phyloP scores from a whole-genome alignment of 2,113 vertebrate genomes.

The Riparia riparia region DNA sequence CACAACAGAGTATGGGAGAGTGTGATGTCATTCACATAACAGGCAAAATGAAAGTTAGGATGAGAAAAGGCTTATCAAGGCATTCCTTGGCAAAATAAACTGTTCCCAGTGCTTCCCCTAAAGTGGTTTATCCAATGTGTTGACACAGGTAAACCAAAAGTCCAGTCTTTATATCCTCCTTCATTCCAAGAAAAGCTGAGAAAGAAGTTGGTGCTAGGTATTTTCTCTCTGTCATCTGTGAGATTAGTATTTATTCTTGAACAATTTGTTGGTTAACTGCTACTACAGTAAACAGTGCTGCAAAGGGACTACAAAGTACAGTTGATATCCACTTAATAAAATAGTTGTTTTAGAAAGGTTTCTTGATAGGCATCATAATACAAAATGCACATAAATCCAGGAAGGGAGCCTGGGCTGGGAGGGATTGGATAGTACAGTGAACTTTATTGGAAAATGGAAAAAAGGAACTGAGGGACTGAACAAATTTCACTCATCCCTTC shows the following conservation, averaged over 20 bases:
- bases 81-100: background rate
- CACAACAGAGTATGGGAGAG: background rate
- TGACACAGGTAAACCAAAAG: background rate
- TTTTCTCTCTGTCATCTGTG: constrained; percentile 13
- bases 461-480: background rate
- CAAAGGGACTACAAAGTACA: background rate
- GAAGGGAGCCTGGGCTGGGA: background rate
- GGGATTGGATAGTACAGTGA: background rate
- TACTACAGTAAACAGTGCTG: background rate
- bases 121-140: background rate
- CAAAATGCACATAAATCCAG: background rate
- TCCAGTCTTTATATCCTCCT: background rate
- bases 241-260: background rate
- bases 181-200: background rate
- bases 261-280: background rate
- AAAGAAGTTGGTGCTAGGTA: background rate
- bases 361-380: background rate
- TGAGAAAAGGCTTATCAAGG: background rate
- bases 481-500: background rate
- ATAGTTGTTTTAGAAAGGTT: background rate
- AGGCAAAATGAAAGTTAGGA: background rate
- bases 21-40: background rate
- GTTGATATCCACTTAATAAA: background rate
- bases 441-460: background rate
- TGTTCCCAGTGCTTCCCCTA: background rate